A percentile compares a stretch with the other conserved stretches of the same genome.
phyloP scores from a whole-genome alignment of 2,888 invertebrate species.

The Caenorhabditis sp. region DNA sequence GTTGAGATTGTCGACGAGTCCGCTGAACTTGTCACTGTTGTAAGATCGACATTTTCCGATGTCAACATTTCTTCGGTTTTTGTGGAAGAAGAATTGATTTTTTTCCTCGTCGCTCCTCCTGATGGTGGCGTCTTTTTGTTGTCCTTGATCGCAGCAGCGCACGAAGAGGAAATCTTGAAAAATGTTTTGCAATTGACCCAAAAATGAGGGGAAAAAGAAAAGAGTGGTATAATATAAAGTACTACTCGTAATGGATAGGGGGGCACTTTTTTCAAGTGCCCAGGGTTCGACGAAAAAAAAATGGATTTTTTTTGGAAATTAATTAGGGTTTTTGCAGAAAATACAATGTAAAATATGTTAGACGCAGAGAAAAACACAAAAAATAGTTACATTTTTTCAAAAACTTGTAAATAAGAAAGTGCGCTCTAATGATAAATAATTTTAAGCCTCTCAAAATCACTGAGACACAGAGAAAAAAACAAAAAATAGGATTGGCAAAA shows the following conservation, averaged over 20 bases:
- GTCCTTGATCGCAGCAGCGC: neutral
- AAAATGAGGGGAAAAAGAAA: neutral
- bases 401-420: too few species aligned
- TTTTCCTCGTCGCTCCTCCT: too few species aligned
- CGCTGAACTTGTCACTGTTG: neutral
- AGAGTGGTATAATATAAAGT: neutral
- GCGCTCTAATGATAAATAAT: too few species aligned
- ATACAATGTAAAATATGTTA: too few species aligned
- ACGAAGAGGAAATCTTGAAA: constrained; percentile 1
- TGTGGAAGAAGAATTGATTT: too few species aligned
- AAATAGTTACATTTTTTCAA: too few species aligned
- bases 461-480: too few species aligned
- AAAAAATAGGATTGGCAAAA: too few species aligned
- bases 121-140: neutral
- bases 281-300: neutral
- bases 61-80: neutral
- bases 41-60: neutral
- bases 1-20: neutral
- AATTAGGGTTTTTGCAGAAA: too few species aligned
- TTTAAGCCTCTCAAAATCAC: too few species aligned
- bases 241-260: neutral
- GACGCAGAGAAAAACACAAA: too few species aligned
- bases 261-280: neutral
- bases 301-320: too few species aligned
- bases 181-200: neutral